Conservation (phyloP, 2,888 invertebrate genomes). For the Aporophyla lueneburgensis region DNA sequence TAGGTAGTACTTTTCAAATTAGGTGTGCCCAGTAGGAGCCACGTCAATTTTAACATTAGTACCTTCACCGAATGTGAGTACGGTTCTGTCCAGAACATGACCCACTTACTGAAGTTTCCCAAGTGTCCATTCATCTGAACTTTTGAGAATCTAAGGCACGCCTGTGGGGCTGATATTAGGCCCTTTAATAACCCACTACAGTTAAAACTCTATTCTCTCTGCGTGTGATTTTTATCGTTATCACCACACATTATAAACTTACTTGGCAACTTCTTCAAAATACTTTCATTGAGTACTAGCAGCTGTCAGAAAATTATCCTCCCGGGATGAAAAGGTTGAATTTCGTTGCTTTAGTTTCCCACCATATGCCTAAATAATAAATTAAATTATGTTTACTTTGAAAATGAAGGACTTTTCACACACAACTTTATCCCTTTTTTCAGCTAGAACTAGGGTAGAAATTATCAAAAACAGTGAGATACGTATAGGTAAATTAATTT, state of each 20-base stretch:
- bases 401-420: no score
- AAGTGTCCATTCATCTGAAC: not conserved
- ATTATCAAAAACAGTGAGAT: no score
- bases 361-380: no score
- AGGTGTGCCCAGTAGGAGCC: not conserved
- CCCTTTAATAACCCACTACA: not conserved
- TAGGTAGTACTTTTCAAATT: not conserved
- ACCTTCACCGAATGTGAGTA: not conserved
- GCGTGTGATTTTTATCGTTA: not conserved
- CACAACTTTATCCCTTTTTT: no score
- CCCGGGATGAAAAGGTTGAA: no score
- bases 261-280: not conserved
- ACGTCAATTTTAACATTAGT: not conserved
- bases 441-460: no score
- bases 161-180: not conserved
- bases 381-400: no score
- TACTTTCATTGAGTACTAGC: not conserved
- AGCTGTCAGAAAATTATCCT: no score
- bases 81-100: not conserved
- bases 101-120: not conserved
- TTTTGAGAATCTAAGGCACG: not conserved
- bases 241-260: not conserved
- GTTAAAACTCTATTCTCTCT: not conserved
- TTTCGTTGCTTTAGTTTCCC: no score
- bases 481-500: no score